A percentile compares a stretch with the other conserved stretches of the same genome.
Conservation (phyloP, 2,888 invertebrate species). For the Phymatocera aterrima region DNA sequence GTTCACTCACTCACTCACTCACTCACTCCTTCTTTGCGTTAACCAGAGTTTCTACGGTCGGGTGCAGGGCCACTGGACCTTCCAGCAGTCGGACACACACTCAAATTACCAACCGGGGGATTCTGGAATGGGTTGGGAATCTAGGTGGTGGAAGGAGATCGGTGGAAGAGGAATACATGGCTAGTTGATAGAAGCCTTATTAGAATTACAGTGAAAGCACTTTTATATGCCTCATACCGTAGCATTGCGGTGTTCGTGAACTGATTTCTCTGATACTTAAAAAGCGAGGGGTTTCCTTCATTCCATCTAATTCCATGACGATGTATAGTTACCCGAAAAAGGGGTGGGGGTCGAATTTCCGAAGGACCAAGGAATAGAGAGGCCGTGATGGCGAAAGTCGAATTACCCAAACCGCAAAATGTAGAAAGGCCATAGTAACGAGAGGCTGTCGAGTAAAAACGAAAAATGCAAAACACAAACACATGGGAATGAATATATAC, state of each 20-base stretch:
- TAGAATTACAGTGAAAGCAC: constrained; percentile 49
- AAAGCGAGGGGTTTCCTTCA: neutral
- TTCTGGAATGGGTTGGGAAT: constrained; percentile 31
- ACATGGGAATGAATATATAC: too few relatives aligned
- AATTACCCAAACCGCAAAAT: too few relatives aligned
- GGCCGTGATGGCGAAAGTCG: too few relatives aligned
- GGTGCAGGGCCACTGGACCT: constrained; percentile 41
- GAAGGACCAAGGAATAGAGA: too few relatives aligned
- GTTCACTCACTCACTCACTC: constrained; percentile 21
- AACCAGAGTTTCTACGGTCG: constrained; percentile 50
- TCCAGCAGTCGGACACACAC: constrained; percentile 45
- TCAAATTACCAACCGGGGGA: constrained; percentile 53
- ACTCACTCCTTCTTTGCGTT: constrained; percentile 45
- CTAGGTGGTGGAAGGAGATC: neutral
- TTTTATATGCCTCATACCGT: neutral
- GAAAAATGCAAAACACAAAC: too few relatives aligned
- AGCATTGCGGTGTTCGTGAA: neutral
- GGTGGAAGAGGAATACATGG: neutral
- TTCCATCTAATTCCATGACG: neutral
- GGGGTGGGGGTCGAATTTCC: too few relatives aligned
- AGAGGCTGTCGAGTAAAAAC: too few relatives aligned
- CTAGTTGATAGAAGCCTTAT: constrained; percentile 49
- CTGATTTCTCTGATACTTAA: constrained; percentile 8
- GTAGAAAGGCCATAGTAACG: too few relatives aligned
- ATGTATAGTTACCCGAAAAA: neutral